These are phyloP conservation scores for Stegodyphus mimosarum DNA, from an alignment of 1,140 invertebrate species.

Conservation along the genomic window DNA sequence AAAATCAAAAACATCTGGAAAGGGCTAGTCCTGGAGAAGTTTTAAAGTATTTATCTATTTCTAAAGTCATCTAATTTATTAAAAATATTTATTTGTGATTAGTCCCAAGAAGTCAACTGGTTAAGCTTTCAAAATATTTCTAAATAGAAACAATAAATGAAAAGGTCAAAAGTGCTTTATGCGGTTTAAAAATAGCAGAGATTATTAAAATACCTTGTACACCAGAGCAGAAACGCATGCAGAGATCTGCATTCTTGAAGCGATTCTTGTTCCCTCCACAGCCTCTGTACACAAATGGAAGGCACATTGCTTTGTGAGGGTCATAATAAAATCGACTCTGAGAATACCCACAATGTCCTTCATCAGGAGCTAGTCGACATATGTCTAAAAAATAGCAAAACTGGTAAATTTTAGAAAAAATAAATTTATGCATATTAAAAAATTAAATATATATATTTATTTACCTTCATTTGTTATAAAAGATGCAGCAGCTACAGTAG, in stretches of 20 bases:
- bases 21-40: no score
- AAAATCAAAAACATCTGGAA: no score
- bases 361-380: conserved; percentile 75
- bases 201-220: conserved; percentile 66
- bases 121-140: no score
- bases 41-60: no score
- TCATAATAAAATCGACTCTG: conserved; percentile 79
- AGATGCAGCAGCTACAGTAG: conserved; percentile 27
- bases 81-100: no score
- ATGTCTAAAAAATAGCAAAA: conserved; percentile 70
- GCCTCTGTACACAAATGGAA: conserved; percentile 83
- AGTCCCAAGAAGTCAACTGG: no score
- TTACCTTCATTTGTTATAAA: conserved; percentile 57
- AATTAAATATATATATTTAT: neutral
- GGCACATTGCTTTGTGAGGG: conserved; percentile 79
- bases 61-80: no score
- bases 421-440: neutral
- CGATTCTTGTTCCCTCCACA: conserved; percentile 89
- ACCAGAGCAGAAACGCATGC: conserved; percentile 77
- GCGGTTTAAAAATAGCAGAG: no score
- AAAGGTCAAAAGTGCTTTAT: no score
- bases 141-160: no score
- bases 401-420: neutral
- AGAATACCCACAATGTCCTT: conserved; percentile 78
- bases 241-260: conserved; percentile 81